phyloP scores from a whole-genome alignment of 2,888 invertebrate genomes.

The Seira sanloemensis region DNA sequence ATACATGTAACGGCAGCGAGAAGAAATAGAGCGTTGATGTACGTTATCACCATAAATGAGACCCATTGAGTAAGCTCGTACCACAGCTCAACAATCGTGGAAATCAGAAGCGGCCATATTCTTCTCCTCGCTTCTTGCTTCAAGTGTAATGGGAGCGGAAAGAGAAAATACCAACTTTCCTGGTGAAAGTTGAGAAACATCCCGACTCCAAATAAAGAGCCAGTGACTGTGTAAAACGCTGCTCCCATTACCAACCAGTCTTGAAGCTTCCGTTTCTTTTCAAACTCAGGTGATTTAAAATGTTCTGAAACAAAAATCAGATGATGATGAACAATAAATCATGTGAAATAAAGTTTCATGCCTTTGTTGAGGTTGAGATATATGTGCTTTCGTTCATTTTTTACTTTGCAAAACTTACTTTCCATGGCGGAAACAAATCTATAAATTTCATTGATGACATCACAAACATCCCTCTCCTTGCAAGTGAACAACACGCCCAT shows the following conservation, averaged over 20 bases:
- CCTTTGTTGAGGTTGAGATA: background rate
- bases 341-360: constrained; percentile 6
- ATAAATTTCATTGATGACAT: constrained; percentile 36
- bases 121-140: constrained; percentile 18
- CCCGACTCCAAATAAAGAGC: constrained; percentile 12
- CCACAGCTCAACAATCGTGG: constrained; percentile 18
- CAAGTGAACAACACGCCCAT: constrained; percentile 7
- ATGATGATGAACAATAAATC: constrained; percentile 11
- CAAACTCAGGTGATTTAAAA: constrained; percentile 40
- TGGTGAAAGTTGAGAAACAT: constrained; percentile 24
- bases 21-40: constrained; percentile 24
- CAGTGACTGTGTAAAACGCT: constrained; percentile 21
- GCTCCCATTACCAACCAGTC: constrained; percentile 33
- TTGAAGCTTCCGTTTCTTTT: constrained; percentile 28
- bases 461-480: constrained; percentile 33
- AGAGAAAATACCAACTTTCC: constrained; percentile 32
- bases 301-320: constrained; percentile 20
- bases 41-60: constrained; percentile 23
- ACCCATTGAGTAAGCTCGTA: constrained; percentile 28
- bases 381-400: background rate
- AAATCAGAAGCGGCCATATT: constrained; percentile 23
- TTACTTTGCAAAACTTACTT: constrained; percentile 21
- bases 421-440: constrained; percentile 35
- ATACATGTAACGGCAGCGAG: constrained; percentile 11
- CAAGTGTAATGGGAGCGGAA: constrained; percentile 7